Percentiles rank a stretch among this genome's conserved stretches.
Conservation (phyloP, 2,888 invertebrate genomes). For the Heliconius erato region DNA sequence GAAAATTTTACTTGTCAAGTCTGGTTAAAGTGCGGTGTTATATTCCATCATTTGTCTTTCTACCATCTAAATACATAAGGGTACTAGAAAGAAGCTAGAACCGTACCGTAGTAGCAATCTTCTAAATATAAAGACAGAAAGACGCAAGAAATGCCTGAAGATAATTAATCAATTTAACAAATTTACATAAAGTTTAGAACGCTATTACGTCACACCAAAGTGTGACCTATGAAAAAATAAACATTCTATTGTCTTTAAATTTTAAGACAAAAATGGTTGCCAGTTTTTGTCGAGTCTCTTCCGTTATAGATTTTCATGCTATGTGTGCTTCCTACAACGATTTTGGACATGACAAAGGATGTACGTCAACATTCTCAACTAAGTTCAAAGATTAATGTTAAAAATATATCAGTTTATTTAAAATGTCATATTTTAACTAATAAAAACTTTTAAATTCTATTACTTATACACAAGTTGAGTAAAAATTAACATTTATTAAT, state of each 20-base stretch:
- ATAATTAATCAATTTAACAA: no score
- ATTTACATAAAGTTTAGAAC: not conserved
- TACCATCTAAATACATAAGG: no score
- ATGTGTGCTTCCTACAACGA: not conserved
- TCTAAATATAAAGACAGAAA: no score
- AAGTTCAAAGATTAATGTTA: not conserved
- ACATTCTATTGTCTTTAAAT: slow-evolving; percentile 22
- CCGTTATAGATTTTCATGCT: not conserved
- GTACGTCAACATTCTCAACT: slow-evolving; percentile 33
- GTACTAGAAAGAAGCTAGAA: no score
- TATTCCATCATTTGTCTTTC: no score
- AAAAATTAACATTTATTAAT: not conserved
- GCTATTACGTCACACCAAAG: not conserved
- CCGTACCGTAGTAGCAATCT: no score
- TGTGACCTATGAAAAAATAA: not conserved
- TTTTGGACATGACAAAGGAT: slow-evolving; percentile 26
- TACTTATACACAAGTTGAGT: not conserved
- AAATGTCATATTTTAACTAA: no score
- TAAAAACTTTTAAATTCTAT: not conserved
- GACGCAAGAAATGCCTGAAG: no score
- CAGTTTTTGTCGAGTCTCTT: slow-evolving; percentile 27
- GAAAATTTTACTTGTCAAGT: not conserved
- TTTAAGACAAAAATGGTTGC: slow-evolving; percentile 5
- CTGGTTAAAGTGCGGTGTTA: not conserved
- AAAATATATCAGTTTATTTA: not conserved